Percentiles rank a stretch among this genome's conserved stretches.
Evolutionary conservation across 92 coral and sea anemone genomes (phyloP).

Genomic region (Actinostola sp.): DNA sequence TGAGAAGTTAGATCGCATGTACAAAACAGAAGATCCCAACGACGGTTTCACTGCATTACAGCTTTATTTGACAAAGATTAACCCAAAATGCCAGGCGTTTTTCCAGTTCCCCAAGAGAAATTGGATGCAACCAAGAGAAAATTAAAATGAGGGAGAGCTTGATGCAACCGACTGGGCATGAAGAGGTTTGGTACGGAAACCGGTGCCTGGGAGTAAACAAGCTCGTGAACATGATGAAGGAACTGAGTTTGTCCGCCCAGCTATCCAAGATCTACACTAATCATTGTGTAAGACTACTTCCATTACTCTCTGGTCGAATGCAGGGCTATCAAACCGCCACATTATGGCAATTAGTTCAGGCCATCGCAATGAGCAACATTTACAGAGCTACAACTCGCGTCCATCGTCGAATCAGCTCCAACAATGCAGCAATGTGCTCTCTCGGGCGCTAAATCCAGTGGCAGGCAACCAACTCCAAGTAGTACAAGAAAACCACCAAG

Average conservation of each 20-base stretch:
- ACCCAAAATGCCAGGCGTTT: conserved; percentile 16
- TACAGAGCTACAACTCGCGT: conserved; percentile 45
- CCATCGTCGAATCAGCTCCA: conserved; percentile 58
- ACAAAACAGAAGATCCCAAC: conserved; percentile 29
- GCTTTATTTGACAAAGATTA: conserved; percentile 13
- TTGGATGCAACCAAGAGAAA: conserved; percentile 33
- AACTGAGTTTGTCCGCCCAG: conserved; percentile 4
- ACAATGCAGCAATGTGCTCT: conserved; percentile 57
- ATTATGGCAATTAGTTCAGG: conserved; percentile 64
- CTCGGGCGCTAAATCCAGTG: conserved; percentile 19
- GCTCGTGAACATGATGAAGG: conserved; percentile 20
- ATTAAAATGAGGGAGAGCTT: too few species aligned
- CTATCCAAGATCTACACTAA: conserved; percentile 42
- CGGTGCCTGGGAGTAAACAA: conserved; percentile 30
- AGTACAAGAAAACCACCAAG: too few species aligned
- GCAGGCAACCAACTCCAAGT: too few species aligned
- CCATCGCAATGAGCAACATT: conserved; percentile 50
- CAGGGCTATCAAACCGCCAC: conserved; percentile 50
- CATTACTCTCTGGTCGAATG: conserved; percentile 48
- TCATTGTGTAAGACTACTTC: conserved; percentile 53
- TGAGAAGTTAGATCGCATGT: conserved; percentile 44
- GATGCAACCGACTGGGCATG: too few species aligned
- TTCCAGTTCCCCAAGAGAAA: conserved; percentile 29
- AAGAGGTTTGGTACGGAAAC: conserved; percentile 37
- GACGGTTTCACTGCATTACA: conserved; percentile 35